Evolutionary conservation across 2,797 vertebrate genomes (phyloP), one percentile per base, ranked within the genome.

Genomic region (Echeneis naucrates): DNA sequence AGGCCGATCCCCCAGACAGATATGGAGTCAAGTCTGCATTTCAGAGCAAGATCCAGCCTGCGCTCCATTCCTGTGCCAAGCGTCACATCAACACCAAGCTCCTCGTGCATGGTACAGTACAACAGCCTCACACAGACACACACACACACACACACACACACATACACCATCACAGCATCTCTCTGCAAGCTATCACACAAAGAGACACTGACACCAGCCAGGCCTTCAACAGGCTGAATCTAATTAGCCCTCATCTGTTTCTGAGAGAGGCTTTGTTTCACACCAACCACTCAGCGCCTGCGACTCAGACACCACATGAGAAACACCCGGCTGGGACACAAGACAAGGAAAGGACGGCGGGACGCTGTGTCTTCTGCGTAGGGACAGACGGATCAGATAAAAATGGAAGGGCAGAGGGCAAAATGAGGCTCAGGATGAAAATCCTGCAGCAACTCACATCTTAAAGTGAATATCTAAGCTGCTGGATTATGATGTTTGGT

Each of bases 251-350:
- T 88, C 69, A 68, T 89, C 77, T 82, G 75, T 72, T 83, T 81
- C 86, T 87, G 77, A 88, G 86, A 88, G 84, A 73, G 76, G 68
- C 87, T 88, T 90, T 90, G 87, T 91, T 85, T 86, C 73, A 69
- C 85, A 44, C 65, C 63, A 35, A 76, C 64, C 80, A 64, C 77
- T 67, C 72, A 47, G 66, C 2, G 48, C 35, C 82, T 62, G 61
- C 33, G 37, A 63, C 78, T 78, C 66, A 72, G 76, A 81, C 54
- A 57, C 64, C 74, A 71, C 57, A 72, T 57, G 57, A 68, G 74
- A 68, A 54, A 4, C 52, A 69, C 13, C 70, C 69, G 73, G 72
- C 60, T 52, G 73, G 57, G 70, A 64, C 27, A 23, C 40, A 17
- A 57, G 4, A 55, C 5, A 40, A 27, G 19, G 21, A 5, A n/a